Conservation (phyloP, 2,113 vertebrate genomes). For the Rhadina sibilatrix region DNA sequence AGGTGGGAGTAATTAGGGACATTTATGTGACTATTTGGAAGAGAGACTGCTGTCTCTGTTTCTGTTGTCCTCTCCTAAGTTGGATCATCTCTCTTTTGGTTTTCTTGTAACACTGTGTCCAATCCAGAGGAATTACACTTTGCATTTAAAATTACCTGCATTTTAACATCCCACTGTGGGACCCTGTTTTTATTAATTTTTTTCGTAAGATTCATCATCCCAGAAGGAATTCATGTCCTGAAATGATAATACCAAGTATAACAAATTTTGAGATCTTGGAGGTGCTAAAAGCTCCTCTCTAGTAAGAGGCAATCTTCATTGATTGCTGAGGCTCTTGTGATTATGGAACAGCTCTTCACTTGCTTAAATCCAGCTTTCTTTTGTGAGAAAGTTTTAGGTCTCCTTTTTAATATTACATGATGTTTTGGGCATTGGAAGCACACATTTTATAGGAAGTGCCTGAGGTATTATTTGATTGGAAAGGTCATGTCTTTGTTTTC, state of each 20-base stretch:
- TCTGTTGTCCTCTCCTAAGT: background rate
- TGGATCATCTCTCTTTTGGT: background rate
- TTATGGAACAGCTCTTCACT: constrained; percentile 27
- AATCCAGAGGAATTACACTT: background rate
- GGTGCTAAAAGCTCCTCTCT: background rate
- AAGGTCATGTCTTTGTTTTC: constrained; percentile 28
- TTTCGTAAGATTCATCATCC: background rate
- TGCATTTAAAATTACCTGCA: background rate
- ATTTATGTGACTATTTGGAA: background rate
- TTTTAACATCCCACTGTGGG: background rate
- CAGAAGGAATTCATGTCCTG: background rate
- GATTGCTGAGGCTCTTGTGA: constrained; percentile 37
- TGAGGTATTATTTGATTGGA: constrained; percentile 10
- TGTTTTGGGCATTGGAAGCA: constrained; percentile 10
- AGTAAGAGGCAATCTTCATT: constrained; percentile 44
- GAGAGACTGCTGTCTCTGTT: background rate
- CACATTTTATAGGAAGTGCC: constrained; percentile 20
- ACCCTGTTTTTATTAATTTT: background rate
- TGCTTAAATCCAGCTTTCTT: constrained; percentile 26
- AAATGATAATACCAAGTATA: constrained; percentile 12
- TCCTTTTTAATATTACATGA: constrained; percentile 41
- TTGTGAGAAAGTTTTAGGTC: constrained; percentile 6
- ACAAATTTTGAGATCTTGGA: constrained; percentile 3
- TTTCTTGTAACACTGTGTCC: background rate
- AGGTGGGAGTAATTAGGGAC: background rate